These are phyloP conservation scores for Cantharis nigra DNA, from an alignment of 2,888 invertebrate genomes.

Conservation along the genomic window DNA sequence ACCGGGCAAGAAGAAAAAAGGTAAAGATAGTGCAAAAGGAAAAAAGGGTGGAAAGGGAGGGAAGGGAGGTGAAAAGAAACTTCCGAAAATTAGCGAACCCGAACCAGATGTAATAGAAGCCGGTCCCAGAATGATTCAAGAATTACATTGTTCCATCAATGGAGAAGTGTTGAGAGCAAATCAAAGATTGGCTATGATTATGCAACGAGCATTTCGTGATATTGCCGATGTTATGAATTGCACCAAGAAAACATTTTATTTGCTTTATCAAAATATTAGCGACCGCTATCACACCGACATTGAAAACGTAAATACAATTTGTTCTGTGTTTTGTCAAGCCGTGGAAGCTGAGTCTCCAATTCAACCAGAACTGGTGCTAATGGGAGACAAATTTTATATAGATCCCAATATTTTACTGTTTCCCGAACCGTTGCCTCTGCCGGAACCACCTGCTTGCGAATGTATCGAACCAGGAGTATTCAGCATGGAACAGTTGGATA, in stretches of 20 bases:
- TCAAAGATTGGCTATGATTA: slow-evolving; percentile 58
- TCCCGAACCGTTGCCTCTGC: slow-evolving; percentile 39
- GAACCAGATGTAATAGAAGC: slow-evolving; percentile 39
- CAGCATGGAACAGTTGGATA: slow-evolving; percentile 45
- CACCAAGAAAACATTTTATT: slow-evolving; percentile 59
- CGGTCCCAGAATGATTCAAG: slow-evolving; percentile 57
- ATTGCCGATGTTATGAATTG: slow-evolving; percentile 58
- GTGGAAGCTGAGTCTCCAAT: slow-evolving; percentile 55
- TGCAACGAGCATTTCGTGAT: slow-evolving; percentile 55
- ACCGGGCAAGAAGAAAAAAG: slow-evolving; percentile 33
- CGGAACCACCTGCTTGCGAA: slow-evolving; percentile 34
- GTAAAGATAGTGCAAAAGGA: background rate
- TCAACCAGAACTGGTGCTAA: slow-evolving; percentile 54
- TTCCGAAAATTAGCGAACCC: slow-evolving; percentile 33
- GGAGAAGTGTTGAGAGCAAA: slow-evolving; percentile 62
- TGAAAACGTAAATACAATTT: slow-evolving; percentile 50
- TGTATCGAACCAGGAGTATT: slow-evolving; percentile 39
- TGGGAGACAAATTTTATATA: slow-evolving; percentile 52
- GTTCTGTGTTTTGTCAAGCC: slow-evolving; percentile 47
- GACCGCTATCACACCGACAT: slow-evolving; percentile 52
- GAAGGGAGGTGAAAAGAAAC: slow-evolving; percentile 2
- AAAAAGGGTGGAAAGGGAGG: background rate
- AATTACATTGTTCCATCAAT: slow-evolving; percentile 63
- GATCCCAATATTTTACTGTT: slow-evolving; percentile 48
- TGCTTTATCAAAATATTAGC: slow-evolving; percentile 58